Conservation (phyloP, 2,888 invertebrate genomes). For the Tenthredo mesomela region DNA sequence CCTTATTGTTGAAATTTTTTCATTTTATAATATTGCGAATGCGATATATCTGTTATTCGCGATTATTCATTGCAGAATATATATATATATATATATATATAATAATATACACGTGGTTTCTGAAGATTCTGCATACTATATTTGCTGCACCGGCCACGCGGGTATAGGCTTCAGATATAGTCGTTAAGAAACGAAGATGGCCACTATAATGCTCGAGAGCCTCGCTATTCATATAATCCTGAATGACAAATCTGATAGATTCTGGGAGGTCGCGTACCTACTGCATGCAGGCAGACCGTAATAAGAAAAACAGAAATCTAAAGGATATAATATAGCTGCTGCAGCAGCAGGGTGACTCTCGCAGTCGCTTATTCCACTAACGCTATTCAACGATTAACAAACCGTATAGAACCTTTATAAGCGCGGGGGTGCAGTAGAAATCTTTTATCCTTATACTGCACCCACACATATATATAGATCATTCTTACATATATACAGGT, state of each 20-base stretch:
- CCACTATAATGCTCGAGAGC: background rate
- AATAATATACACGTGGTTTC: background rate
- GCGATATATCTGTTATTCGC: background rate
- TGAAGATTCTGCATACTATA: background rate
- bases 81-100: too few relatives aligned
- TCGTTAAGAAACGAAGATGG: slow-evolving; percentile 36
- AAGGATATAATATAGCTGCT: too few relatives aligned
- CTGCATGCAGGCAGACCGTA: background rate
- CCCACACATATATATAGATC: background rate
- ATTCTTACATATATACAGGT: background rate
- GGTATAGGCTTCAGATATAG: background rate
- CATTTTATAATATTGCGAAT: background rate
- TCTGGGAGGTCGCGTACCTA: slow-evolving; percentile 54
- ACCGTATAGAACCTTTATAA: slow-evolving; percentile 9
- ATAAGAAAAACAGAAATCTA: slow-evolving; percentile 48
- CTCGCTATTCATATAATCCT: slow-evolving; percentile 64
- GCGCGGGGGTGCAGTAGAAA: background rate
- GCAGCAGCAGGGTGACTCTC: background rate
- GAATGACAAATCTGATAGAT: slow-evolving; percentile 70
- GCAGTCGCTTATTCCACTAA: background rate
- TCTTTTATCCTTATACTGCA: background rate
- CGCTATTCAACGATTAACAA: slow-evolving; percentile 39
- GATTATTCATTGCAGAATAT: background rate
- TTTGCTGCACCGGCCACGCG: background rate
- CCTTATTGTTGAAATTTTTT: background rate